Evolutionary conservation across 2,113 vertebrate species (phyloP).

Genomic region (Oreocharis arfaki): DNA sequence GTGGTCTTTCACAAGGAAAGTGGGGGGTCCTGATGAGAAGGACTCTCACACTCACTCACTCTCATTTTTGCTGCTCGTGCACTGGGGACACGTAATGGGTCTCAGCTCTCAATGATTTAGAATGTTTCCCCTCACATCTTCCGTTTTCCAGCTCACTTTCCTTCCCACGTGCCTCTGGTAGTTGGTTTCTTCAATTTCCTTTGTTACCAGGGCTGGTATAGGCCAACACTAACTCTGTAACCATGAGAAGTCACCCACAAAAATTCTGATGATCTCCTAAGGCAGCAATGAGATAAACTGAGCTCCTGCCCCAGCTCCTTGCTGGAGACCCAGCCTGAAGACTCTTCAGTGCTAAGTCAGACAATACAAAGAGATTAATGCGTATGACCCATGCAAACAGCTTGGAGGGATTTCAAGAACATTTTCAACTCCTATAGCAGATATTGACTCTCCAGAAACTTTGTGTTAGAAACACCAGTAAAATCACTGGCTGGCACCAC

Average conservation of each 20-base stretch:
- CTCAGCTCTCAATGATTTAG: not conserved
- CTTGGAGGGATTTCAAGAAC: not conserved
- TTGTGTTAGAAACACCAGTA: not conserved
- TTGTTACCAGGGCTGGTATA: not conserved
- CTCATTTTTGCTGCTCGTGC: not conserved
- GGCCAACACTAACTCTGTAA: not conserved
- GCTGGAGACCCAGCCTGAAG: not conserved
- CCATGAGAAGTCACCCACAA: not conserved
- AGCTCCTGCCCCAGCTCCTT: not conserved
- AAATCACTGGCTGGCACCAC: not conserved
- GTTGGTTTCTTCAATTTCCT: not conserved
- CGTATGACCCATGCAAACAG: not conserved
- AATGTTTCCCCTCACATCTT: not conserved
- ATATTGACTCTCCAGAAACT: not conserved
- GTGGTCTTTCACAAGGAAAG: not conserved
- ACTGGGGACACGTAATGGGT: not conserved
- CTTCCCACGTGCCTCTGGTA: not conserved
- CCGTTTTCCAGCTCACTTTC: not conserved
- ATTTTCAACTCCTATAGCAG: not conserved
- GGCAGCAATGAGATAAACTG: not conserved
- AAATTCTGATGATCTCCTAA: not conserved
- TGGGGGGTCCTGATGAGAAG: not conserved
- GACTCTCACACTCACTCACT: not conserved
- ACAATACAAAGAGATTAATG: not conserved
- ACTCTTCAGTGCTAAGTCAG: not conserved